phyloP scores from a whole-genome alignment of 2,113 vertebrate species.

The Scophthalmus maximus region DNA sequence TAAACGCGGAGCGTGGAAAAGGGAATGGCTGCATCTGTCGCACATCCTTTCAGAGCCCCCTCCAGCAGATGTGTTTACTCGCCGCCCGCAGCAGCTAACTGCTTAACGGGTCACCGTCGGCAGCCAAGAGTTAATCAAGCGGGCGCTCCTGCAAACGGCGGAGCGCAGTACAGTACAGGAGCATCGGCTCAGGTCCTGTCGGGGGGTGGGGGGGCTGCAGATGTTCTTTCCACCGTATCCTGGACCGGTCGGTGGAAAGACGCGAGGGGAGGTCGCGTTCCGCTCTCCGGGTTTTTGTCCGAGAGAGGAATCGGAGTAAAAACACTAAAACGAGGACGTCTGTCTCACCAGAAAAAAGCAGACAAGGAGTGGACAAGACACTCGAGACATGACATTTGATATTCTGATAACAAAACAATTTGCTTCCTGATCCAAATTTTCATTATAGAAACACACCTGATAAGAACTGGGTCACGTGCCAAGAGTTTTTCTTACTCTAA shows the following conservation, averaged over 20 bases:
- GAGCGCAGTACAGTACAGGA: too few species aligned
- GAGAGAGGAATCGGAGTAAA: not conserved
- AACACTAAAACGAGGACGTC: too few species aligned
- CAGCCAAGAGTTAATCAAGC: conserved; percentile 93
- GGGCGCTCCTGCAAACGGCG: conserved; percentile 79
- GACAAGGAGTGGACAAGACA: too few species aligned
- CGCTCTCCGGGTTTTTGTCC: not conserved
- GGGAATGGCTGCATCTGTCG: conserved; percentile 91
- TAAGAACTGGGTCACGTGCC: too few species aligned
- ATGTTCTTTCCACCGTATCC: too few species aligned
- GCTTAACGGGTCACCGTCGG: conserved; percentile 89
- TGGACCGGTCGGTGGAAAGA: too few species aligned
- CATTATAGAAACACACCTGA: too few species aligned
- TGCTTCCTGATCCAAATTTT: too few species aligned
- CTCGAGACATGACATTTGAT: too few species aligned
- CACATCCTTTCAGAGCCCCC: conserved; percentile 83
- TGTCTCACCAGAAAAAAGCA: too few species aligned
- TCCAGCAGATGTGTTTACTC: conserved; percentile 94
- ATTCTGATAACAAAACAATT: too few species aligned
- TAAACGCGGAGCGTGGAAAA: conserved; percentile 83
- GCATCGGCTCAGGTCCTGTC: conserved; percentile 37
- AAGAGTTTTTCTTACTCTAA: too few species aligned
- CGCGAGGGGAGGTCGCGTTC: not conserved
- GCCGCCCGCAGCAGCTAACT: conserved; percentile 87
- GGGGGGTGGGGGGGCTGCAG: not conserved